Percentiles rank a stretch among this genome's conserved stretches.
Evolutionary conservation across 2,888 invertebrate genomes (phyloP).

Genomic region (Lochmaea crataegi): DNA sequence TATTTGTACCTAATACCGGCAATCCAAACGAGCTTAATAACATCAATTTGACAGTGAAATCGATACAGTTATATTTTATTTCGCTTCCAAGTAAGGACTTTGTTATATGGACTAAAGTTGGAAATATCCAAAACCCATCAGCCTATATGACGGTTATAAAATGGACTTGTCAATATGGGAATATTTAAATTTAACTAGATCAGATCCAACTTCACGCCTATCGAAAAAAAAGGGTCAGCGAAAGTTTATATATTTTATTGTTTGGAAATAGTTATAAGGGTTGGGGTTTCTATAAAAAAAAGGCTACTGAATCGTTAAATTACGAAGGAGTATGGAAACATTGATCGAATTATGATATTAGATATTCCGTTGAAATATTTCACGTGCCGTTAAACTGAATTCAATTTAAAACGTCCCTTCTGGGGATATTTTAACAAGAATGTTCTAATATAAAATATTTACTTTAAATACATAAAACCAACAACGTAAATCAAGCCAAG

Average conservation of each 20-base stretch:
- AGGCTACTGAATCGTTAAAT: not conserved
- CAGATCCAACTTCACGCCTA: conserved; percentile 3
- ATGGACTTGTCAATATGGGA: not conserved
- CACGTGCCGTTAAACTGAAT: too few species aligned
- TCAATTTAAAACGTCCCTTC: too few species aligned
- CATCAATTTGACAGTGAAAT: not conserved
- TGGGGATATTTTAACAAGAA: too few species aligned
- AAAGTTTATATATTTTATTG: not conserved
- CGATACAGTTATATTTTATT: not conserved
- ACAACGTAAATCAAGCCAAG: too few species aligned
- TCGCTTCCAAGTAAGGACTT: too few species aligned
- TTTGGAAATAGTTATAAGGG: not conserved
- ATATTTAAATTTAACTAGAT: conserved; percentile 12
- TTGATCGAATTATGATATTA: too few species aligned
- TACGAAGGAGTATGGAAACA: not conserved
- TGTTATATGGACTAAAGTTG: not conserved
- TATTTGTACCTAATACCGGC: too few species aligned
- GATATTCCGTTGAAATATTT: too few species aligned
- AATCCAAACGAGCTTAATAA: not conserved
- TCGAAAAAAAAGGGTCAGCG: not conserved
- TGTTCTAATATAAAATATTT: too few species aligned
- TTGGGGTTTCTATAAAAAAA: not conserved
- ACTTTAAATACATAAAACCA: too few species aligned
- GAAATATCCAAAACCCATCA: not conserved
- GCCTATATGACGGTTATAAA: conserved; percentile 8